Percentiles rank a stretch among this genome's conserved stretches.
Evolutionary conservation across 1,140 invertebrate genomes (phyloP).

Genomic region (Polyergus mexicanus): DNA sequence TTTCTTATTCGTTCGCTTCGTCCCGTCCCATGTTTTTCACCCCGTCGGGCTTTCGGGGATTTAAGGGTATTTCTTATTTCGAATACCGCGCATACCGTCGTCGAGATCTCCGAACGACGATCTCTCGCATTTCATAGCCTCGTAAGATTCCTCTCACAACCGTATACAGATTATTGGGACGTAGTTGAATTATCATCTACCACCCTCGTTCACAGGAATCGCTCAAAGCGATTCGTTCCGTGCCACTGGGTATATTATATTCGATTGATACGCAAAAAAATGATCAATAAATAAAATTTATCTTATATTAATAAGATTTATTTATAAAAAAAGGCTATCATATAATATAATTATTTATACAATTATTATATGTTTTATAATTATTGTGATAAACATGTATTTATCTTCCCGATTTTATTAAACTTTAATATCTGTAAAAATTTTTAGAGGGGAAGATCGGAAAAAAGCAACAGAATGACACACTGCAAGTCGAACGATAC

Average conservation of each 20-base stretch:
- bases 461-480: not conserved
- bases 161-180: conserved; percentile 47
- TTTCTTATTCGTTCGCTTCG: conserved; percentile 47
- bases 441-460: too few relatives aligned
- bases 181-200: conserved; percentile 50
- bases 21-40: not conserved
- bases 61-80: conserved; percentile 61
- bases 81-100: conserved; percentile 59
- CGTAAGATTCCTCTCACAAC: conserved; percentile 29
- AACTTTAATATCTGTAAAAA: not conserved
- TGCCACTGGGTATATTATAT: not conserved
- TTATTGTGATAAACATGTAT: not conserved
- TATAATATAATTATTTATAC: not conserved
- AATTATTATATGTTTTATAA: not conserved
- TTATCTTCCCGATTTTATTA: not conserved
- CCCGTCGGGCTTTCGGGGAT: conserved; percentile 19
- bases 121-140: conserved; percentile 41
- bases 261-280: not conserved
- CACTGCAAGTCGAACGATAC: not conserved
- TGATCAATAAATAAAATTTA: not conserved
- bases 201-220: conserved; percentile 2
- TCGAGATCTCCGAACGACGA: conserved; percentile 41
- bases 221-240: conserved; percentile 14
- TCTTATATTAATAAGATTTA: not conserved
- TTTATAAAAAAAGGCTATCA: not conserved